Conservation (phyloP, 2,888 invertebrate genomes). For the Acleris laterana region DNA sequence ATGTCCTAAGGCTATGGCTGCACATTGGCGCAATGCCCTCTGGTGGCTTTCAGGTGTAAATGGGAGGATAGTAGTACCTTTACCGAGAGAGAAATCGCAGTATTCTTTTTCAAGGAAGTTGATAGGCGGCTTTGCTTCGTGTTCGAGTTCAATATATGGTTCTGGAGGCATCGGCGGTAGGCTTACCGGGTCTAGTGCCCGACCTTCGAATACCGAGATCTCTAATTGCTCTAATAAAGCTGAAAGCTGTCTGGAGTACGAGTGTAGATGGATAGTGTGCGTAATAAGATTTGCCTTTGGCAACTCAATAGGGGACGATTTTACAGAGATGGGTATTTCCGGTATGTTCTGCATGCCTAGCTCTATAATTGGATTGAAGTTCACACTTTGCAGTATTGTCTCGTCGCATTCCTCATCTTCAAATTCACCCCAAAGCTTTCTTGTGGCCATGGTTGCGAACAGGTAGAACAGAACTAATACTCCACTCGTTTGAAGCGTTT, state of each 20-base stretch:
- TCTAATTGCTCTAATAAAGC: conserved; percentile 70
- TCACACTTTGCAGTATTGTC: conserved; percentile 69
- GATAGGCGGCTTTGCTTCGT: conserved; percentile 64
- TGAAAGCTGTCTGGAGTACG: conserved; percentile 64
- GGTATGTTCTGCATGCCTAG: conserved; percentile 80
- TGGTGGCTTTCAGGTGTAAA: conserved; percentile 78
- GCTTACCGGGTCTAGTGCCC: conserved; percentile 62
- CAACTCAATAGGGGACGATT: conserved; percentile 75
- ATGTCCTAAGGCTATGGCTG: conserved; percentile 75
- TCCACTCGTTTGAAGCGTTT: neutral
- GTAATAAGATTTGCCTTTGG: conserved; percentile 75
- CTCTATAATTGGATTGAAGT: conserved; percentile 80
- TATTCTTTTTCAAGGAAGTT: conserved; percentile 73
- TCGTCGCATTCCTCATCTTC: conserved; percentile 67
- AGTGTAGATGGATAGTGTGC: conserved; percentile 75
- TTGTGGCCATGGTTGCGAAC: conserved; percentile 52
- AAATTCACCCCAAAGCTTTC: conserved; percentile 75
- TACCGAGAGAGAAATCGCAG: conserved; percentile 75
- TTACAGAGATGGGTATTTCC: conserved; percentile 76
- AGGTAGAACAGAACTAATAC: neutral
- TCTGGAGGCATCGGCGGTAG: conserved; percentile 67
- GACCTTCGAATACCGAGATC: conserved; percentile 64
- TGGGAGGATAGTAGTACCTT: conserved; percentile 69
- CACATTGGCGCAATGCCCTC: conserved; percentile 72
- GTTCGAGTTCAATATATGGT: conserved; percentile 64